Base-by-base conservation (phyloP, 1,140 invertebrate species). In the Heliconius hermathena region DNA sequence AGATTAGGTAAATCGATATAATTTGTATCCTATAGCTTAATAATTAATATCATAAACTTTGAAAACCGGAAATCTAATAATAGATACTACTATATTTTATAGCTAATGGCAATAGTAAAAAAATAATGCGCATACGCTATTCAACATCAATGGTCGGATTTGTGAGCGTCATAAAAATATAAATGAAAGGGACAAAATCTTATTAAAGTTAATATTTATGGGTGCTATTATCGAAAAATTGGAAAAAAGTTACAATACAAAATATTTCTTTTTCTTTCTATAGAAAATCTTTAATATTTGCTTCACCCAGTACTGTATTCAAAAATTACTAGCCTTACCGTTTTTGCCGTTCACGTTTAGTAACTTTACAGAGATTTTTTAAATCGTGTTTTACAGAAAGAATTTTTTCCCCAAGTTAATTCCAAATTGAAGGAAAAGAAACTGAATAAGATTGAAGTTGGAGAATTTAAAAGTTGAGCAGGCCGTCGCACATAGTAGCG, bases 191-290 rank as follows among this genome's bases (percentile, higher is more conserved):
- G 91, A 93, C 91, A 88, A 90, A 94, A 93, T 93, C 89, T 93
- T 94, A 95, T 94, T 93, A 94, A 94, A 95, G 93, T 93, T 94
- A 94, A 94, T 94, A 94, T 95, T 94, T 95, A 95, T 94, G 90
- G 90, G 91, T 91, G 89, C 91, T 88, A 94, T 93, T 16, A 66
- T 66, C 0, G 26, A 66, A 29, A 66, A 66, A 29, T 29, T 26
- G 26, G 60, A 16, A 29, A 29, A 29, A 66, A 66, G 4, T 1
- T 2, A 29, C n/a, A 0, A 5, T 22, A 29, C 26, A 66, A 66
- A 16, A 13, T 18, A 16, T 66, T 36, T 36, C 26, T 26, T 26
- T 26, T 66, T 66, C 22, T 13, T 29, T 3, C 3, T 46, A 46
- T 46, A 46, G 16, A 46, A 66, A 66, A 66, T 66, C 60, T 66